Base-by-base conservation (phyloP, 2,888 invertebrate species). In the Hirtodrosophila cameraria region DNA sequence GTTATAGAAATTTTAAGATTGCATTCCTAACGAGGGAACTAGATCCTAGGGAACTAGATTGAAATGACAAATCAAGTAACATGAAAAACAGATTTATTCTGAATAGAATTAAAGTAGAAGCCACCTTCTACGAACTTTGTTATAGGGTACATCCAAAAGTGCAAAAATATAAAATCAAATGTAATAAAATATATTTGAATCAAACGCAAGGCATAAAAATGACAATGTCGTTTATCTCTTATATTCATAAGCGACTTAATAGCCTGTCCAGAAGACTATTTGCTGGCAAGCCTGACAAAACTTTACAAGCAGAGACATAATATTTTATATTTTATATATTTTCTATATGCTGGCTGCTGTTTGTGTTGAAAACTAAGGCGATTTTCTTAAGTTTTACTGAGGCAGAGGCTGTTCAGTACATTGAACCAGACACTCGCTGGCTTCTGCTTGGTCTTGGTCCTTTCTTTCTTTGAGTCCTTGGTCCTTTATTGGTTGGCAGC, bases 361-460 rank as follows among this genome's bases (percentile, higher is more conserved):
- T 48, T 71, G 46, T 63, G 31, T 62, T 62, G 50, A 31, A 42
- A 42, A 55, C 62, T 70, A 65, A 63, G 82, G 58, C 61, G 86
- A 71, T 80, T 86, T 84, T 74, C 75, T 67, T 64, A 71, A 77
- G 61, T 81, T 86, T 70, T 59, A 55, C 80, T 62, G 41, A 31
- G 42, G 41, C 31, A 23, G 41, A 35, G 38, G 33, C 53, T 70
- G 64, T 63, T 42, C 61, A 66, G 86, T 84, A 85, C 86, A 81
- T 86, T 81, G 80, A 81, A 81, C 86, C 65, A 60, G 53, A 23
- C 54, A 59, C 48, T 43, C n/a, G 13, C 31, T 46, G 41, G 23
- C 23, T 23, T 36, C n/a, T 53, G 11, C 31, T 33, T 5, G 5
- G 15, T 35, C 42, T 12, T 15, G 27, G 12, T 36, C 28, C 18